These are phyloP conservation scores for Crax fasciolata DNA, from an alignment of 2,797 vertebrate species.

Conservation along the genomic window DNA sequence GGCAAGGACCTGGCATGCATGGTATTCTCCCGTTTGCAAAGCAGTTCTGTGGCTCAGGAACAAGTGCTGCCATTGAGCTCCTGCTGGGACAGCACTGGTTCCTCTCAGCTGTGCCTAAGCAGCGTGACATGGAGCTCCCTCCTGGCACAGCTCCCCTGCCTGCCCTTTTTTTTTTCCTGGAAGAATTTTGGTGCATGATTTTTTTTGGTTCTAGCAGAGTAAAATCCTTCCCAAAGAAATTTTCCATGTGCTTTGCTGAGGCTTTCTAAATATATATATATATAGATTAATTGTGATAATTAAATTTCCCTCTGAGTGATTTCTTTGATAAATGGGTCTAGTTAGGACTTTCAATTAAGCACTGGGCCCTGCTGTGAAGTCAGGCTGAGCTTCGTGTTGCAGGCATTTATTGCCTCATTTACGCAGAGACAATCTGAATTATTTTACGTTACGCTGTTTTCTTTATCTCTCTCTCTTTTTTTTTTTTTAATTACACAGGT, in stretches of 20 bases:
- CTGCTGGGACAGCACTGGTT: too few relatives aligned
- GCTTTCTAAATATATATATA: conserved; percentile 58
- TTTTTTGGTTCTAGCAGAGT: too few relatives aligned
- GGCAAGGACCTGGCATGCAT: too few relatives aligned
- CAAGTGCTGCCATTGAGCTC: too few relatives aligned
- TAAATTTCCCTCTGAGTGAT: conserved; percentile 76
- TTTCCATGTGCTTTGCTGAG: conserved; percentile 15
- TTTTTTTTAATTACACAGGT: conserved; percentile 50
- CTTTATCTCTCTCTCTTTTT: conserved; percentile 55
- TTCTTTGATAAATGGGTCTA: conserved; percentile 75
- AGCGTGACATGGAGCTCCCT: too few relatives aligned
- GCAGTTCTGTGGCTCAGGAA: too few relatives aligned
- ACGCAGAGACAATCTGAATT: conserved; percentile 62
- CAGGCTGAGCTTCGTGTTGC: conserved; percentile 46
- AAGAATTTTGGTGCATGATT: too few relatives aligned
- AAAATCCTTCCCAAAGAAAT: conserved; percentile 6
- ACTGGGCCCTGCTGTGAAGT: conserved; percentile 57
- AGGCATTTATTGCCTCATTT: conserved; percentile 70
- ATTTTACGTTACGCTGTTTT: conserved; percentile 62
- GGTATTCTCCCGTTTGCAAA: too few relatives aligned
- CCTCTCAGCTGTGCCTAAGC: too few relatives aligned
- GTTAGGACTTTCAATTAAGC: conserved; percentile 79
- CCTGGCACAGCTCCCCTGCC: too few relatives aligned
- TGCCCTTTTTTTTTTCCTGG: too few relatives aligned
- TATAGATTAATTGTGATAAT: conserved; percentile 75